Evolutionary conservation across 92 coral and sea anemone genomes (phyloP), one percentile per base, ranked within the genome.

Genomic region (Metridium senile): DNA sequence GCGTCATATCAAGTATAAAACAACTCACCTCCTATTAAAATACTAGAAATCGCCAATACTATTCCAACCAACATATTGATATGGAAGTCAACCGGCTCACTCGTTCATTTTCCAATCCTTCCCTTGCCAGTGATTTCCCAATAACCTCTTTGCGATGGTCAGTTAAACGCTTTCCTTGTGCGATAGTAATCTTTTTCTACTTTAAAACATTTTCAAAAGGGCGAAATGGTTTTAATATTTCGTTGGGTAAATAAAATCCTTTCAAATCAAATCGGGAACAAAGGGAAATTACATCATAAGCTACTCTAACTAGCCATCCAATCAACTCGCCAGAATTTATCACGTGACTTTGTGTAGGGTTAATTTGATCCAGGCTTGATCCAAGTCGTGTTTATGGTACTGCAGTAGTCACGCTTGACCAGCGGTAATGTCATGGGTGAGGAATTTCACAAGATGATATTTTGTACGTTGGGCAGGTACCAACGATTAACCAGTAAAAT

Each of bases 341-440:
- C 93, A 88, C 79, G 93, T 88, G 93, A 74, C 65, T 9, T 49
- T 70, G 63, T 74, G 70, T 70, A 33, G 69, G 70, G 84, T 39
- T 52, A 78, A 57, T 22, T 33, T 43, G 67, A 25, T 53, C 53
- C 33, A 68, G 67, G 68, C 35, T 33, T 43, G 67, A 25, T 53
- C 53, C 33, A 52, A 59, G 34, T 70, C 34, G 31, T 75, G 68
- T 22, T 68, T 68, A 49, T 26, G 43, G 70, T 58, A 67, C 57
- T 34, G 53, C 73, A 58, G 68, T 68, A 58, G 73, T 58, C 84
- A 79, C 84, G 84, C 57, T 79, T 61, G 81, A 82, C 80, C 76
- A 33, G 87, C 33, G 81, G 58, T 89, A 82, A 78, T 85, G 93
- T 91, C 93, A 91, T 91, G 76, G 52, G 66, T 69, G 81, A 85